Base-by-base conservation (phyloP, 1,140 invertebrate species). In the Propsilocerus akamusi region DNA sequence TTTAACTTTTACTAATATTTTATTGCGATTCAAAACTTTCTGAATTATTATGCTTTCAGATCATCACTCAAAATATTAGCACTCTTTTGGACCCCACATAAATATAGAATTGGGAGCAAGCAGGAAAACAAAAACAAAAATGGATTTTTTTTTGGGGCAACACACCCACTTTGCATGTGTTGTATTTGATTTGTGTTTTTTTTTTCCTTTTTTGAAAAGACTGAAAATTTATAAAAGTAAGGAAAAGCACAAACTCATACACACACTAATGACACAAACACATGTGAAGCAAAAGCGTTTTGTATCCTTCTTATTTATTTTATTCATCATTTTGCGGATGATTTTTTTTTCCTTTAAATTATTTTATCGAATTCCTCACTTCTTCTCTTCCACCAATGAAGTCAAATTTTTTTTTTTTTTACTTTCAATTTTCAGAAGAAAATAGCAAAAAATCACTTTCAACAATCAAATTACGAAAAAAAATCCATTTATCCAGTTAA, bases 121-220 rank as follows among this genome's bases (percentile, higher is more conserved):
- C n/a, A n/a, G n/a, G n/a, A n/a, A n/a, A n/a, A n/a, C n/a, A n/a
- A n/a, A n/a, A n/a, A n/a, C n/a, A n/a, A n/a, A n/a, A n/a, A n/a
- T n/a, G 17, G 34, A 41, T 20, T 20, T 41, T 41, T 41, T 30
- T 37, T 41, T 41, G 17, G 22, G 34, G 34, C 34, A 41, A 41
- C 34, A 41, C 34, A 41, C 34, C 34, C 34, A 41, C 34, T 41
- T 41, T 41, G 22, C 34, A 20, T 41, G 34, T 41, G 22, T n/a
- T 41, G 34, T 41, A 41, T 41, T 41, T 41, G 34, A 41, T 41
- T 41, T 41, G 34, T 41, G 34, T 20, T 41, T 41, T 41, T 41
- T n/a, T n/a, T n/a, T n/a, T n/a, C n/a, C n/a, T n/a, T n/a, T n/a
- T n/a, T n/a, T n/a, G n/a, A n/a, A n/a, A n/a, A n/a, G n/a, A n/a